Evolutionary conservation across 2,113 vertebrate species (phyloP).

Genomic region (Solea senegalensis): DNA sequence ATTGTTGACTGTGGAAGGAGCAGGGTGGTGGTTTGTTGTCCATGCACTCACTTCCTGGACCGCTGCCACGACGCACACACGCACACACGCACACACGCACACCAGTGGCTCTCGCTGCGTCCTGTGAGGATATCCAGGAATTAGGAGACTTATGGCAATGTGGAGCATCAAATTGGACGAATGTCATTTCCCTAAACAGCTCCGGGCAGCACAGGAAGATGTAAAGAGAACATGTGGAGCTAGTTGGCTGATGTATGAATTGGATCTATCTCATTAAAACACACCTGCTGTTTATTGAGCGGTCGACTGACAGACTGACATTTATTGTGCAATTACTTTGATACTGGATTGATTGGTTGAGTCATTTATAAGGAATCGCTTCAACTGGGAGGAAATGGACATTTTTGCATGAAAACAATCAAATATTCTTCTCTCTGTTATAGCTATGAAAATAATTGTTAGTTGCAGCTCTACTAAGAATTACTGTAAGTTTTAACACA

Average conservation of each 20-base stretch:
- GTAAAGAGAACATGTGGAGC: conserved; percentile 17
- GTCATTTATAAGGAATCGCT: background rate
- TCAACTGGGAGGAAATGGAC: too few relatives aligned
- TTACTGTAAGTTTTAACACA: too few relatives aligned
- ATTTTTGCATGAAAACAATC: too few relatives aligned
- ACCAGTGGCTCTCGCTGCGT: conserved; percentile 20
- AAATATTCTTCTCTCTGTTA: too few relatives aligned
- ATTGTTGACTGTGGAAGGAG: conserved; percentile 34
- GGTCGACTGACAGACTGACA: background rate
- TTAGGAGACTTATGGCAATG: conserved; percentile 48
- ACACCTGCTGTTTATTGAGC: background rate
- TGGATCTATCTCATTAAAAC: background rate
- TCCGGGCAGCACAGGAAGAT: conserved; percentile 23
- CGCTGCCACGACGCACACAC: conserved; percentile 21
- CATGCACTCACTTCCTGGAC: conserved; percentile 62
- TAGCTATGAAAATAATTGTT: background rate
- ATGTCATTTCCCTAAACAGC: conserved; percentile 52
- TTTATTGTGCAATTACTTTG: too few relatives aligned
- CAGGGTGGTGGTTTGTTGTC: conserved; percentile 22
- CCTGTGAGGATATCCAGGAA: conserved; percentile 72
- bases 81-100: background rate
- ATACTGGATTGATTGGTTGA: background rate
- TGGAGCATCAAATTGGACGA: conserved; percentile 37
- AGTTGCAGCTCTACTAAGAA: background rate
- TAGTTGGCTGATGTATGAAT: conserved; percentile 14